Conservation (phyloP, 2,113 vertebrate species). For the Porphyrio hochstetteri region DNA sequence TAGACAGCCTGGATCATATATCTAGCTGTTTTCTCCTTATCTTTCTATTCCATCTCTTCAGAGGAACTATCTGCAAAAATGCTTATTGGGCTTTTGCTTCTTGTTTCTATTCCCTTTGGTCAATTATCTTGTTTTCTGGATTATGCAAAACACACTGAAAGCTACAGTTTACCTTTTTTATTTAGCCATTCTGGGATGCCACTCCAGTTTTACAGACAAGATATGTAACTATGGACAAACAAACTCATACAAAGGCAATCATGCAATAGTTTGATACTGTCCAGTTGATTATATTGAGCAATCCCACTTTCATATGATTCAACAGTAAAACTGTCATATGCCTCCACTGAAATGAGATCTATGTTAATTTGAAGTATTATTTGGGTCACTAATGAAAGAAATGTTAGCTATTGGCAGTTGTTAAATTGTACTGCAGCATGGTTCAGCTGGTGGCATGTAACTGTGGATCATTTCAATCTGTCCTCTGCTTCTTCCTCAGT, state of each 20-base stretch:
- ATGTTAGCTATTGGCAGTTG: not conserved
- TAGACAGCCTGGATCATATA: not conserved
- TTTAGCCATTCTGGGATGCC: not conserved
- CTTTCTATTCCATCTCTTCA: not conserved
- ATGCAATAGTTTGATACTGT: not conserved
- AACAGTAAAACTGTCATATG: not conserved
- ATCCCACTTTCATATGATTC: not conserved
- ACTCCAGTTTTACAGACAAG: not conserved
- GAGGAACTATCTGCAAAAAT: not conserved
- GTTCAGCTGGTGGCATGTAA: not conserved
- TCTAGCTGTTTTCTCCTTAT: not conserved
- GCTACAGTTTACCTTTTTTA: not conserved
- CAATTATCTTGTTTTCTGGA: slow-evolving; percentile 10
- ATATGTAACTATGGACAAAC: not conserved
- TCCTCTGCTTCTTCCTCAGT: not conserved
- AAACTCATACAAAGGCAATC: not conserved
- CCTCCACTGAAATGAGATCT: not conserved
- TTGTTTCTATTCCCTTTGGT: not conserved
- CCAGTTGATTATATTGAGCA: not conserved
- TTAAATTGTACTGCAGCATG: not conserved
- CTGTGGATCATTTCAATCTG: not conserved
- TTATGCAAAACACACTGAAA: not conserved
- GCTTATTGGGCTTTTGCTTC: not conserved
- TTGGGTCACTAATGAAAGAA: not conserved
- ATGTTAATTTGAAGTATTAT: not conserved